Evolutionary conservation across 1,140 invertebrate species (phyloP), one percentile per base, ranked within the genome.

Genomic region (Oreohelix idahoensis): DNA sequence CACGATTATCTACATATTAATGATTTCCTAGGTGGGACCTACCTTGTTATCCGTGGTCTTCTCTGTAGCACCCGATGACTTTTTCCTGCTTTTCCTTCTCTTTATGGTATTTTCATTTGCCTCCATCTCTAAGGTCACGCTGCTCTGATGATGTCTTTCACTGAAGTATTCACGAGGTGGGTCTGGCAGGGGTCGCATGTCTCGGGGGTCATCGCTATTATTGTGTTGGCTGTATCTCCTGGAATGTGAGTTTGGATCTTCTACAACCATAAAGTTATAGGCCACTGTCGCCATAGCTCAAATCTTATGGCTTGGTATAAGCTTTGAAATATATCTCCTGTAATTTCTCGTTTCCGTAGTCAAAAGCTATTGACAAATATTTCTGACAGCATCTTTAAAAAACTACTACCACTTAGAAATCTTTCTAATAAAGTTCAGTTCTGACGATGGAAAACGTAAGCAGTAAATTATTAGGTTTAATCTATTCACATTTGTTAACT

Each of bases 41-140:
- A 66, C 63, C 63, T 66, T 66, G 53, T n/a, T 71, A 11, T n/a
- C 23, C 15, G 13, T 42, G 71, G 23, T 26, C 23, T 74, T 23
- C 23, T 74, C 42, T 0, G 11, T 42, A 26, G 1, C 23, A 15
- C 26, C 39, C 1, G 42, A 23, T 20, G 36, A 29, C n/a, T 74
- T 42, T 36, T 39, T 74, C 71, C 42, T 39, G n/a, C 38, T 39
- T 26, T 45, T 74, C 10, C n/a, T 42, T 39, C 1, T 42, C 36
- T 42, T 74, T n/a, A 20, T 45, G 8, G 32, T 23, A 11, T 11
- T 45, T 23, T 45, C 36, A 26, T 39, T 32, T n/a, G 8, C 71
- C 71, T 74, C 71, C 38, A 74, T 29, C 71, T 45, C 71, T 26
- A 39, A 23, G 2, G 38, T 45, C 71, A 74, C 71, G 42, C 71